Base-by-base conservation (phyloP, 2,888 invertebrate genomes). In the Cosmia trapezina region DNA sequence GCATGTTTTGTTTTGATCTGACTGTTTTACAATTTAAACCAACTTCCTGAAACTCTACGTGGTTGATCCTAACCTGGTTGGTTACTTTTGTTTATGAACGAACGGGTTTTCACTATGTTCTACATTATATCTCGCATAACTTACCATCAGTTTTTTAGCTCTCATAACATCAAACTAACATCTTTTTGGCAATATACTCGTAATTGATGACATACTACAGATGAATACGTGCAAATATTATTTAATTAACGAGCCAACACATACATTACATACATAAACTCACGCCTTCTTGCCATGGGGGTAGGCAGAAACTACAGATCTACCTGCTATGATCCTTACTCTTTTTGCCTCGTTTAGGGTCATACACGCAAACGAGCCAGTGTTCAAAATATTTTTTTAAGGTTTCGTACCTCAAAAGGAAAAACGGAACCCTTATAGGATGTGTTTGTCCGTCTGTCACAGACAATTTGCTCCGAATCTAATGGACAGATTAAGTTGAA, bases 331-430 rank as follows among this genome's bases (percentile, higher is more conserved):
- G 28, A 28, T 3, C 28, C 28, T 28, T 28, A 28, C 28, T 28
- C 28, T 3, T 28, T 28, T 28, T 28, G 28, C 28, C 28, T 28
- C 28, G 28, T 28, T 28, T 28, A 28, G 2, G 28, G 28, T 28
- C 28, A 28, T 28, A 28, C 28, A 28, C 28, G 28, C 28, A 28
- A 28, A 28, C 28, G 28, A 28, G 28, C 28, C 28, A 61, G 72
- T 60, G 59, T 78, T 28, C 28, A 49, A 73, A 78, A 82, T 68
- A 41, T n/a, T n/a, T n/a, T n/a, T n/a, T n/a, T n/a, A n/a, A n/a
- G n/a, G n/a, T n/a, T n/a, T n/a, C n/a, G n/a, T n/a, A n/a, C n/a
- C n/a, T n/a, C n/a, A n/a, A n/a, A n/a, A n/a, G n/a, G n/a, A n/a
- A n/a, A n/a, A n/a, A n/a, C n/a, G n/a, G n/a, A n/a, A n/a, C n/a